These are phyloP conservation scores for Pachyramphus minor DNA, from an alignment of 2,113 vertebrate species.

Conservation along the genomic window DNA sequence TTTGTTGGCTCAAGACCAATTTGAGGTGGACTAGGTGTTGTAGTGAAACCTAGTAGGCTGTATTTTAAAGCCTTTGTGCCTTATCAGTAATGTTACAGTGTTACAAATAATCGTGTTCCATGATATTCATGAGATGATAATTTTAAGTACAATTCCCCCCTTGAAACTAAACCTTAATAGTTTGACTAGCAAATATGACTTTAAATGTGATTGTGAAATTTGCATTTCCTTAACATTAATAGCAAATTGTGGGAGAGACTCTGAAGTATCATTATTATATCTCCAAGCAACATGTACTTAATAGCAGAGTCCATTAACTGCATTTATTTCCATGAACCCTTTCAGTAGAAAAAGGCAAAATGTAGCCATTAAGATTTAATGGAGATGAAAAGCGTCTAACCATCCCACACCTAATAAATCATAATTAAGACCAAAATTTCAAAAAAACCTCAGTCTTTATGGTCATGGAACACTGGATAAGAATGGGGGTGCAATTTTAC, in stretches of 20 bases:
- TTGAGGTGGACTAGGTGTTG: not conserved
- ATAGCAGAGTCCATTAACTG: slow-evolving; percentile 41
- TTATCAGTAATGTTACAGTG: not conserved
- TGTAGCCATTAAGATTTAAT: slow-evolving; percentile 48
- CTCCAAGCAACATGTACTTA: slow-evolving; percentile 57
- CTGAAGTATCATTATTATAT: slow-evolving; percentile 51
- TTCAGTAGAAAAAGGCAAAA: slow-evolving; percentile 44
- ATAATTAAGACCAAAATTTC: slow-evolving; percentile 23
- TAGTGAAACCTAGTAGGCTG: not conserved
- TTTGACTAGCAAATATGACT: slow-evolving; percentile 44
- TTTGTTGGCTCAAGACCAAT: not conserved
- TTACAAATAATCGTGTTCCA: slow-evolving; percentile 32
- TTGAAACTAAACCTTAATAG: slow-evolving; percentile 45
- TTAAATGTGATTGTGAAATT: slow-evolving; percentile 49
- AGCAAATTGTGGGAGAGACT: slow-evolving; percentile 54
- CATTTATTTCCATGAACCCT: slow-evolving; percentile 25
- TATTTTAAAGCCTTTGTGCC: not conserved
- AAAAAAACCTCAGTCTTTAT: slow-evolving; percentile 8
- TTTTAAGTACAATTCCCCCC: slow-evolving; percentile 35
- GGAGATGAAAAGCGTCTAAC: not conserved
- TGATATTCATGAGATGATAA: slow-evolving; percentile 39
- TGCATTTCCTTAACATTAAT: slow-evolving; percentile 56
- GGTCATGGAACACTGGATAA: not conserved
- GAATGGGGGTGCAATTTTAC: not conserved
- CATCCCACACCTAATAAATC: slow-evolving; percentile 25